Evolutionary conservation across 2,797 vertebrate genomes (phyloP).

Genomic region (Mormyrus proboscirostris): DNA sequence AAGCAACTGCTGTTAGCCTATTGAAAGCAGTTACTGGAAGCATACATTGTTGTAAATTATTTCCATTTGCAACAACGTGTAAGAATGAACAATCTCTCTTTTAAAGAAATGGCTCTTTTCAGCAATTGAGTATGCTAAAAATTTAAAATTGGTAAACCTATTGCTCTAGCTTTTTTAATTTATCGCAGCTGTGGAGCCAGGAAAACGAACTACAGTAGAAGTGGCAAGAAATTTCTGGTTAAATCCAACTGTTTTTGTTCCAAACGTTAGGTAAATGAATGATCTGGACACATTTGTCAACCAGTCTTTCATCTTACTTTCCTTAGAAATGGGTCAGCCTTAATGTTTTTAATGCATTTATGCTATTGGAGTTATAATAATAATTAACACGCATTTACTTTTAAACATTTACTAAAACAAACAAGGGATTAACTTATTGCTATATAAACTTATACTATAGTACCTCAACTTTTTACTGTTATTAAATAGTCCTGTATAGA

Average conservation of each 20-base stretch:
- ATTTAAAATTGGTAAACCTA: neutral
- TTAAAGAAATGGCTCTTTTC: neutral
- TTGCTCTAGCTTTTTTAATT: neutral
- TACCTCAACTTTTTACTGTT: neutral
- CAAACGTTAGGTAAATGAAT: neutral
- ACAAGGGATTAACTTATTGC: neutral
- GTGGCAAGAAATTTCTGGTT: neutral
- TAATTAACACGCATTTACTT: neutral
- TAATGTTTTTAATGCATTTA: neutral
- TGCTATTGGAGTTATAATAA: neutral
- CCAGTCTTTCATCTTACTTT: neutral
- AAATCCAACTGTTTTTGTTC: neutral
- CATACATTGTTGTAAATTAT: neutral
- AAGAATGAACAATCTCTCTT: neutral
- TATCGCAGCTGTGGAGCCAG: neutral
- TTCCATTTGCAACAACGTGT: neutral
- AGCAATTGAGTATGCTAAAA: neutral
- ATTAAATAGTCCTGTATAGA: neutral
- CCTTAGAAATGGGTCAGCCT: neutral
- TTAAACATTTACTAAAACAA: neutral
- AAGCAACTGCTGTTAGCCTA: neutral
- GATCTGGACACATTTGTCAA: neutral
- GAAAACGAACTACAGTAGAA: neutral
- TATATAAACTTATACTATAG: neutral
- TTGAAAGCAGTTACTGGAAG: neutral